Evolutionary conservation across 2,888 invertebrate species (phyloP), one percentile per base, ranked within the genome.

Genomic region (Stenchaetothrips biformis): DNA sequence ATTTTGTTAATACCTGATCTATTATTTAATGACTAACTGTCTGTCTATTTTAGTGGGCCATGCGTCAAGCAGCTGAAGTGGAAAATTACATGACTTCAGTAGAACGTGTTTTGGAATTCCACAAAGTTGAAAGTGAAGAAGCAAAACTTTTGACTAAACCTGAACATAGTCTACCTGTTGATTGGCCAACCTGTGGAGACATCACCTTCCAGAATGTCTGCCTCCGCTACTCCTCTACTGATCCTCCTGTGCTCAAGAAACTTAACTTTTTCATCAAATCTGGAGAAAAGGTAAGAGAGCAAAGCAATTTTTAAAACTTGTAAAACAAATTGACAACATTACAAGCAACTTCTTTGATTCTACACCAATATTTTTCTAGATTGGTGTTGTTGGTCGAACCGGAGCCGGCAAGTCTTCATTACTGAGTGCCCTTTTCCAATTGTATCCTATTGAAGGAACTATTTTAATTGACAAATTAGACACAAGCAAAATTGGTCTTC

Each of bases 41-140:
- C 37, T 37, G 37, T 37, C 4, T 88, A 85, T 87, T 89, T 84
- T 89, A 89, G 84, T 90, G 89, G 89, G 96, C 95, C 48, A 95
- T 97, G 92, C 89, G 97, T 11, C 97, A 97, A 86, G 95, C 95
- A 83, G 95, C 96, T 0, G 97, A 97, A 86, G 86, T 95, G 11
- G 94, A 93, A 85, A 95, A 95, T 85, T 93, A 93, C 83, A 95
- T 96, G 95, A 95, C 94, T 3, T 93, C 95, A 7, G 97, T 98
- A 0, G 98, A 98, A 87, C 90, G 96, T 86, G 92, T 96, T 0
- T 86, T 95, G 13, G 95, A 96, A 85, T 97, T 96, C 86, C 91
- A 92, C 0, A 88, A 89, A 37, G 88, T 96, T 18, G 90, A 92
- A 81, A 88, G 90, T 18, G 91, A 91, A 83, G 81, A 67, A 77